Evolutionary conservation across 2,113 vertebrate genomes (phyloP).

Genomic region (Formicarius rufipectus): DNA sequence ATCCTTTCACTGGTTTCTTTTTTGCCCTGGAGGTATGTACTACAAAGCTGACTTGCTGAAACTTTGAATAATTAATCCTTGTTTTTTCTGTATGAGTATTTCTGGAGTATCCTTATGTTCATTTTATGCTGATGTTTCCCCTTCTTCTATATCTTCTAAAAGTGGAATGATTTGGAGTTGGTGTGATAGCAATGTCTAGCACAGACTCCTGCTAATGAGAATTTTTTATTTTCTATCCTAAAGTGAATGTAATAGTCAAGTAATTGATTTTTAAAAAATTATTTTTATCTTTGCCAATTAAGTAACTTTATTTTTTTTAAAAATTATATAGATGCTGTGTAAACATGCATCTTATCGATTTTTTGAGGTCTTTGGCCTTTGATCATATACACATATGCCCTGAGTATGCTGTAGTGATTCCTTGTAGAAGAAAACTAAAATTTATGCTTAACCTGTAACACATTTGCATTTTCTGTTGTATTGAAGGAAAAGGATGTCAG

Average conservation of each 20-base stretch:
- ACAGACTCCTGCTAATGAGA: neutral
- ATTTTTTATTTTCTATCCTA: neutral
- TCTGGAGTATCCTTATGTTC: neutral
- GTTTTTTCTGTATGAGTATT: neutral
- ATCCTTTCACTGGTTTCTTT: slow-evolving; percentile 94
- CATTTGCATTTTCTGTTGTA: accelerated
- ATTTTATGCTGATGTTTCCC: neutral
- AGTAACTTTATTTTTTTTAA: neutral
- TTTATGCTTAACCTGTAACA: neutral
- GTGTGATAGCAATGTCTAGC: neutral
- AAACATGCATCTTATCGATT: neutral
- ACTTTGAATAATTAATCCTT: neutral
- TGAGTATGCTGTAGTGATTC: neutral
- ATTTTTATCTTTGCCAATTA: neutral
- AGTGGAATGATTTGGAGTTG: neutral
- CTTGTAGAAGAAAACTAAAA: neutral
- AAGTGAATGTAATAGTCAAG: neutral
- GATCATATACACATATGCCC: accelerated
- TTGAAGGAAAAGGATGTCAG: neutral
- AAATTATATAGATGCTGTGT: neutral
- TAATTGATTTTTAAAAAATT: neutral
- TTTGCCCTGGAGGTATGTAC: slow-evolving; percentile 91
- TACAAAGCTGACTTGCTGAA: neutral
- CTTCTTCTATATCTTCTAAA: neutral
- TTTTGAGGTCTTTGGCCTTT: neutral